Conservation (phyloP, 2,113 vertebrate species). For the Lasiurus cinereus region DNA sequence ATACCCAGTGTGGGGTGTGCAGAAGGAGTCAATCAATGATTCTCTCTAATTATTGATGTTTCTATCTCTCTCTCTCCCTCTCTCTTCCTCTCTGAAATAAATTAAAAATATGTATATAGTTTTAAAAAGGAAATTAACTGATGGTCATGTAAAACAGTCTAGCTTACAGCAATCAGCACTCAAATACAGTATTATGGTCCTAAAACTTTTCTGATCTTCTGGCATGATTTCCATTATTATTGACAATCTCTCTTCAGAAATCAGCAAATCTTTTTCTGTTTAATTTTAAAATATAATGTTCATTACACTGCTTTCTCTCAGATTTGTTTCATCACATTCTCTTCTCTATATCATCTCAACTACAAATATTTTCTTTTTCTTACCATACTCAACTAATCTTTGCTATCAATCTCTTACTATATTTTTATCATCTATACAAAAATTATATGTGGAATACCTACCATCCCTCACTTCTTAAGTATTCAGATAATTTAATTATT, state of each 20-base stretch:
- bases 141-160: not conserved
- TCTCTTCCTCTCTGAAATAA: no score
- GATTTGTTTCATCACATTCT: not conserved
- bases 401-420: not conserved
- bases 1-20: no score
- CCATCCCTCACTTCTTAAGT: not conserved
- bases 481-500: not conserved
- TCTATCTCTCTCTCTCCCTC: no score
- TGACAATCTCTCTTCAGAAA: slow-evolving; percentile 24
- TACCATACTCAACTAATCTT: not conserved
- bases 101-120: no score
- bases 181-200: not conserved
- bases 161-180: not conserved
- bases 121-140: slow-evolving; percentile 23
- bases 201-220: not conserved
- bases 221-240: not conserved
- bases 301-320: not conserved
- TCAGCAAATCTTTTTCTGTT: not conserved
- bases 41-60: no score
- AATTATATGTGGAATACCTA: no score
- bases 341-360: not conserved
- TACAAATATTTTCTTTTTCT: not conserved
- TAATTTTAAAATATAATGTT: not conserved
- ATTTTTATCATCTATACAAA: not conserved
- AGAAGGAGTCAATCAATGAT: no score